These are phyloP conservation scores for Aspidiotus destructor DNA, from an alignment of 2,888 invertebrate species.

Conservation along the genomic window DNA sequence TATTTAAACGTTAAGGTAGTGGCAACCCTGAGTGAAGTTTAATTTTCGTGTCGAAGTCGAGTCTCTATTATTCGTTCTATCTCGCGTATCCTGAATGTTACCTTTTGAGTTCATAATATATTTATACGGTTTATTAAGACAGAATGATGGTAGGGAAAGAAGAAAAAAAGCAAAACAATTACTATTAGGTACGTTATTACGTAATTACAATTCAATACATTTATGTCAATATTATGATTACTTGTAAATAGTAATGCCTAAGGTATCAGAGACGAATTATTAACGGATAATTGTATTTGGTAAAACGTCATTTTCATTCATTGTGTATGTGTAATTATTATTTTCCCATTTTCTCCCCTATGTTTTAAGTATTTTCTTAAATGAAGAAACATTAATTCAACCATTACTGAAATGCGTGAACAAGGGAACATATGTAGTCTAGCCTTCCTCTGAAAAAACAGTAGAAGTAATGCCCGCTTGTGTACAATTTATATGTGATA, in stretches of 20 bases:
- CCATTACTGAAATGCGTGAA: background rate
- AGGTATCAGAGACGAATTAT: too few species aligned
- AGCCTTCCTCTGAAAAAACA: background rate
- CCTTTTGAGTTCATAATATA: conserved; percentile 23
- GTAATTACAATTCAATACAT: too few species aligned
- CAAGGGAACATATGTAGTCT: background rate
- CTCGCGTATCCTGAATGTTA: conserved; percentile 31
- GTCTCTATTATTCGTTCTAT: conserved; percentile 12
- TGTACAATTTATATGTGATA: background rate
- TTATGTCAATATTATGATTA: too few species aligned
- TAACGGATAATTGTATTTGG: too few species aligned
- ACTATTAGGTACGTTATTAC: too few species aligned
- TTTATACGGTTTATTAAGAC: background rate
- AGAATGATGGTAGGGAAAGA: too few species aligned
- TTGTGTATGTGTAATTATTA: background rate
- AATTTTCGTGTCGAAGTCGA: conserved; percentile 10
- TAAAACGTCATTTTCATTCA: too few species aligned
- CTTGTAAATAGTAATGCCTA: too few species aligned
- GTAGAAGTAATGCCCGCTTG: background rate
- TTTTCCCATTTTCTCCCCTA: conserved; percentile 5
- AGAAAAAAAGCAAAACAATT: too few species aligned
- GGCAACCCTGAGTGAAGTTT: conserved; percentile 32
- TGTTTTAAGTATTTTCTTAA: background rate
- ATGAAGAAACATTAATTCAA: conserved; percentile 22
- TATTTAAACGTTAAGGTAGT: conserved; percentile 8